These are phyloP conservation scores for Tamias sibiricus DNA, from an alignment of 2,113 vertebrate genomes.

Conservation along the genomic window DNA sequence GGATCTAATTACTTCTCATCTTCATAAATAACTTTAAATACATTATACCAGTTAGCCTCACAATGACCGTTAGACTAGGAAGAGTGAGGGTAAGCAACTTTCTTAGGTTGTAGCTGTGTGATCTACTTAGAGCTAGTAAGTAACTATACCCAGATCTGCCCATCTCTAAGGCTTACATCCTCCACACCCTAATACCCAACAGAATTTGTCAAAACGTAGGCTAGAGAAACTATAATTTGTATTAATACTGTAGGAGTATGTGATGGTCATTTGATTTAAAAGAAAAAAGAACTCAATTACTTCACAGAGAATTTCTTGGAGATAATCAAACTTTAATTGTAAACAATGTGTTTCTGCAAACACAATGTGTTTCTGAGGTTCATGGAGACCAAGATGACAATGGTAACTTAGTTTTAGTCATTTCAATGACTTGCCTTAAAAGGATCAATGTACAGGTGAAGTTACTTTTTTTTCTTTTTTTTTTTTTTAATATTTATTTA, in stretches of 20 bases:
- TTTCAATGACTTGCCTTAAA: constrained; percentile 26
- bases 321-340: neutral
- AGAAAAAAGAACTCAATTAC: neutral
- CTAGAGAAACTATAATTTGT: neutral
- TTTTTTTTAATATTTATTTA: too few relatives aligned
- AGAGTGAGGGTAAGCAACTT: constrained; percentile 17
- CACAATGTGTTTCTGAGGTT: neutral
- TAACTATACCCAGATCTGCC: neutral
- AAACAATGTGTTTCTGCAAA: constrained; percentile 19
- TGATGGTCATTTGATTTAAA: neutral
- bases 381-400: neutral
- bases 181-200: neutral
- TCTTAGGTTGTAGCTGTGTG: neutral
- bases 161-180: neutral
- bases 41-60: neutral
- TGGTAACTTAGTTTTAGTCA: neutral
- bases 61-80: neutral
- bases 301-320: constrained; percentile 19
- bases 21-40: constrained; percentile 15
- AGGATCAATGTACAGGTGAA: constrained; percentile 11
- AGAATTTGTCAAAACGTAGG: constrained; percentile 14
- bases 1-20: neutral
- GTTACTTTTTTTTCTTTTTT: neutral
- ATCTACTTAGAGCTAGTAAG: neutral
- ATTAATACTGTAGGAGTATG: neutral